Evolutionary conservation across 1,140 invertebrate species (phyloP).

Genomic region (Lepidurus packardi): DNA sequence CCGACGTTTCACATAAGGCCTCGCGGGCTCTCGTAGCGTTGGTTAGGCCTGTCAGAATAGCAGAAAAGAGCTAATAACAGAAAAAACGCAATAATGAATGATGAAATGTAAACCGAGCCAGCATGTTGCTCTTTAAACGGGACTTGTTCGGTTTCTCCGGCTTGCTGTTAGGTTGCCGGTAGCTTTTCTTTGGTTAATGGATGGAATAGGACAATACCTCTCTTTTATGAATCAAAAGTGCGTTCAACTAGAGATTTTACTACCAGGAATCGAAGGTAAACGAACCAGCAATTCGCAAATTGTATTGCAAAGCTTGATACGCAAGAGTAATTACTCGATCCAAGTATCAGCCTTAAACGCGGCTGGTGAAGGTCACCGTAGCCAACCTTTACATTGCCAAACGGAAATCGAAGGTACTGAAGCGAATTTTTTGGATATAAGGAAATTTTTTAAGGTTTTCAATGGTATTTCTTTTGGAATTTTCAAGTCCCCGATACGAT

Average conservation of each 20-base stretch:
- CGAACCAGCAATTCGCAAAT: constrained; percentile 27
- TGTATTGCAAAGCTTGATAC: constrained; percentile 52
- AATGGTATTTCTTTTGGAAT: constrained; percentile 25
- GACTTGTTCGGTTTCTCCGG: too few species aligned
- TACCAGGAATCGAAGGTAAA: constrained; percentile 28
- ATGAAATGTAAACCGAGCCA: too few species aligned
- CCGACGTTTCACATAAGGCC: too few species aligned
- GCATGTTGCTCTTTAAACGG: too few species aligned
- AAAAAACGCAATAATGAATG: too few species aligned
- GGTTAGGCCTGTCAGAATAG: too few species aligned
- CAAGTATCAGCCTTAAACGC: constrained; percentile 79
- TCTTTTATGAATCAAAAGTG: too few species aligned
- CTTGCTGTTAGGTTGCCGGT: too few species aligned
- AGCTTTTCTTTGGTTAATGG: too few species aligned
- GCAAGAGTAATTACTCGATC: constrained; percentile 91
- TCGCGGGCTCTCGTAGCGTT: too few species aligned
- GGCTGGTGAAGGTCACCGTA: constrained; percentile 81
- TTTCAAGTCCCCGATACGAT: constrained; percentile 43
- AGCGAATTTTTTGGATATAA: constrained; percentile 19
- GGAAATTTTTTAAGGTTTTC: neutral
- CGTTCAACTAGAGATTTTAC: neutral
- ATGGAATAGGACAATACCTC: too few species aligned
- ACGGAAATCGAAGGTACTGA: constrained; percentile 81
- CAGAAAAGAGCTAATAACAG: too few species aligned
- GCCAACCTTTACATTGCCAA: constrained; percentile 73